phyloP scores from a whole-genome alignment of 2,113 vertebrate genomes.

The Alexandromys fortis region DNA sequence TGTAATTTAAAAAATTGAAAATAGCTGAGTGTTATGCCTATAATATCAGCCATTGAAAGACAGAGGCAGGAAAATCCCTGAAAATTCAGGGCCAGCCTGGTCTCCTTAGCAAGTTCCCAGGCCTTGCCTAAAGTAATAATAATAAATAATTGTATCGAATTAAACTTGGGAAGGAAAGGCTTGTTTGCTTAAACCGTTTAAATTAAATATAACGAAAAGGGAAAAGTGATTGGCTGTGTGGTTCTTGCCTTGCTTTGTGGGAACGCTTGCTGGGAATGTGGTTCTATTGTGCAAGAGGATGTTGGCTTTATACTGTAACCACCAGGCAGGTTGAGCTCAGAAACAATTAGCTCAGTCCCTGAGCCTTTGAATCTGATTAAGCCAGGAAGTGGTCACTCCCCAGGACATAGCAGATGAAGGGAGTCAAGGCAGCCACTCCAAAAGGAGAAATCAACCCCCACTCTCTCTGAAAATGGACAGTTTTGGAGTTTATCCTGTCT shows the following conservation, averaged over 20 bases:
- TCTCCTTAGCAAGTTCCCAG: not conserved
- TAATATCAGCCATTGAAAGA: too few relatives aligned
- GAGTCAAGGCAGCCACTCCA: slow-evolving; percentile 20
- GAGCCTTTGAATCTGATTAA: slow-evolving; percentile 58
- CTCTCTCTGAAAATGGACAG: not conserved
- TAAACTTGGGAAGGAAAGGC: slow-evolving; percentile 31
- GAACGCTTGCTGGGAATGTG: slow-evolving; percentile 63
- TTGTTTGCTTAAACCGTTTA: slow-evolving; percentile 31
- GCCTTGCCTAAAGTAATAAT: not conserved
- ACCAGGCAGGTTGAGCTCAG: slow-evolving; percentile 55
- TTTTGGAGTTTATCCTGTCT: slow-evolving; percentile 38
- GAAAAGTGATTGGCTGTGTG: slow-evolving; percentile 41
- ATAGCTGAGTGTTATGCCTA: not conserved
- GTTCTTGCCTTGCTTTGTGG: slow-evolving; percentile 72
- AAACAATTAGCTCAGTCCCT: slow-evolving; percentile 73
- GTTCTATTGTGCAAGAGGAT: slow-evolving; percentile 70
- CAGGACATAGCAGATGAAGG: slow-evolving; percentile 36
- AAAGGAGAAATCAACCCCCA: slow-evolving; percentile 6
- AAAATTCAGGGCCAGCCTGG: not conserved
- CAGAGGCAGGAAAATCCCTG: not conserved
- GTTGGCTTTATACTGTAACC: slow-evolving; percentile 28
- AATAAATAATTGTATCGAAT: not conserved
- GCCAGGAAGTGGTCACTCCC: slow-evolving; percentile 67
- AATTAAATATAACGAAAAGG: slow-evolving; percentile 54
- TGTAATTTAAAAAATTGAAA: not conserved